A percentile compares a stretch with the other conserved stretches of the same genome.
These are phyloP conservation scores for Vanessa tameamea DNA, from an alignment of 1,140 invertebrate genomes.

Conservation along the genomic window DNA sequence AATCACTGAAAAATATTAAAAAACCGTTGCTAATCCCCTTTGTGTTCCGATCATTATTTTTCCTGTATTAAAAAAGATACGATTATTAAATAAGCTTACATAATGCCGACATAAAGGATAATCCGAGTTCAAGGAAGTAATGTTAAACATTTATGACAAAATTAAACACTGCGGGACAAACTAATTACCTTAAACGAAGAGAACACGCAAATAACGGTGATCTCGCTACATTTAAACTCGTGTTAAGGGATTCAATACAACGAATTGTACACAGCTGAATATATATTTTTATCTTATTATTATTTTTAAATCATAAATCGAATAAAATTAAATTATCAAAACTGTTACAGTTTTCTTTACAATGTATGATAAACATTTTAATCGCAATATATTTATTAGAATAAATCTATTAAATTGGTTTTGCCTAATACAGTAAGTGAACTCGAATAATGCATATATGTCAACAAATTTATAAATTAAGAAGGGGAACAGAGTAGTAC, in stretches of 20 bases:
- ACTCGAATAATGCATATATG: too few relatives aligned
- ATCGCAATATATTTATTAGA: too few relatives aligned
- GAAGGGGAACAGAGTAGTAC: too few relatives aligned
- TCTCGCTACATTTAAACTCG: slow-evolving; percentile 22
- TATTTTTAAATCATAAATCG: not conserved
- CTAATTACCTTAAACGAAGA: slow-evolving; percentile 30
- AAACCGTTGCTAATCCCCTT: not conserved
- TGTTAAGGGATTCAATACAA: slow-evolving; percentile 16
- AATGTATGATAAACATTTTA: too few relatives aligned
- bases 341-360: too few relatives aligned
- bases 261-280: not conserved
- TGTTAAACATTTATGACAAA: slow-evolving; percentile 36
- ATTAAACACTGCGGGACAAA: slow-evolving; percentile 21
- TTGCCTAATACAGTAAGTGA: too few relatives aligned
- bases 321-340: too few relatives aligned
- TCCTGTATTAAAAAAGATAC: not conserved
- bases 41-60: not conserved
- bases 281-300: not conserved
- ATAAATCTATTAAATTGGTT: too few relatives aligned
- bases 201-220: slow-evolving; percentile 14
- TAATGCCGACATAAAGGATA: slow-evolving; percentile 29
- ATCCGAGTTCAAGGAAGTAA: slow-evolving; percentile 28
- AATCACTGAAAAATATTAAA: not conserved
- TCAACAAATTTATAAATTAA: too few relatives aligned
- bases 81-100: slow-evolving; percentile 16